These are phyloP conservation scores for Polylopha cassiicola DNA, from an alignment of 2,888 invertebrate species.

Conservation along the genomic window DNA sequence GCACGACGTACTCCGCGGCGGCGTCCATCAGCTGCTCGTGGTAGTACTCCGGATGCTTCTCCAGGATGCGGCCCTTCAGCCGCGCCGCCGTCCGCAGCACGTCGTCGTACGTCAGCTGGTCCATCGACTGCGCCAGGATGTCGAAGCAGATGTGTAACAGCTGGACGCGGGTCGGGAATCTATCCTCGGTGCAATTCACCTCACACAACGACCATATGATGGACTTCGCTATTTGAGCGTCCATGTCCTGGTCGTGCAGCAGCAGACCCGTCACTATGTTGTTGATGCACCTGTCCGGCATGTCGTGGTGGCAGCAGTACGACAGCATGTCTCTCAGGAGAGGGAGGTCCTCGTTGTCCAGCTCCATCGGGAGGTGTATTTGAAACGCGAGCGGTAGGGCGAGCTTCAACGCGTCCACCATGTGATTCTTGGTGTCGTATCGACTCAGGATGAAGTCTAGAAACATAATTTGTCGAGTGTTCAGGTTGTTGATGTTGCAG, in stretches of 20 bases:
- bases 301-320: constrained; percentile 67
- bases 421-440: constrained; percentile 68
- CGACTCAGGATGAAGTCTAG: constrained; percentile 76
- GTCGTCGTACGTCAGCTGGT: constrained; percentile 62
- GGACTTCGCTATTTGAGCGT: constrained; percentile 66
- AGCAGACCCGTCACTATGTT: constrained; percentile 72
- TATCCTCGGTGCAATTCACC: constrained; percentile 55
- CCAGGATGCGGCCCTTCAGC: constrained; percentile 60
- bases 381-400: constrained; percentile 83
- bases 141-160: constrained; percentile 73
- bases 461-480: constrained; percentile 79
- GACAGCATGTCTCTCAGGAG: constrained; percentile 73
- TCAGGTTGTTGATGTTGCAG: constrained; percentile 78
- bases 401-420: constrained; percentile 79
- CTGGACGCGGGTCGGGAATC: constrained; percentile 59
- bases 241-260: constrained; percentile 57
- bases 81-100: constrained; percentile 70
- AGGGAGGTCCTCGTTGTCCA: constrained; percentile 72
- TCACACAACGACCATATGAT: constrained; percentile 77
- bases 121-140: constrained; percentile 60
- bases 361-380: constrained; percentile 75
- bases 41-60: constrained; percentile 75
- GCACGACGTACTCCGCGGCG: constrained; percentile 69
- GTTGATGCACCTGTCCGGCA: constrained; percentile 71
- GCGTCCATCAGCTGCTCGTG: constrained; percentile 78